Evolutionary conservation across 2,888 invertebrate genomes (phyloP).

Genomic region (Nudaria mundana): DNA sequence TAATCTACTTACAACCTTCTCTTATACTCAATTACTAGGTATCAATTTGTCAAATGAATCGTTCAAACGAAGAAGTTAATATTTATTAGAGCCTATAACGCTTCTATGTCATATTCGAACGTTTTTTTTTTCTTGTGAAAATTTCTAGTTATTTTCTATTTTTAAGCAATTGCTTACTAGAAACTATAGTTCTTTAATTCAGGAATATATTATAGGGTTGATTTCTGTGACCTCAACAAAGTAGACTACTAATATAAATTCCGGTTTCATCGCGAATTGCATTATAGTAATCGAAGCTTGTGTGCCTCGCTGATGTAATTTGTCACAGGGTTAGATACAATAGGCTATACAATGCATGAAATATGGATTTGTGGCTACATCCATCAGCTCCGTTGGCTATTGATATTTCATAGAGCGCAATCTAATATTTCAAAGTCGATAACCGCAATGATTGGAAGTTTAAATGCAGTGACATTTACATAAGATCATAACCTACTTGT

Average conservation of each 20-base stretch:
- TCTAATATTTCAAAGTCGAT: slow-evolving; percentile 25
- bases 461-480: slow-evolving; percentile 15
- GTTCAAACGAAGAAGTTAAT: too few relatives aligned
- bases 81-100: too few relatives aligned
- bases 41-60: too few relatives aligned
- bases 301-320: slow-evolving; percentile 45
- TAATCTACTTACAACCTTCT: too few relatives aligned
- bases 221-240: slow-evolving; percentile 24
- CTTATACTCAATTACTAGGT: too few relatives aligned
- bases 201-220: too few relatives aligned
- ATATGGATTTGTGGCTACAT: slow-evolving; percentile 51
- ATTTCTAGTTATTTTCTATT: too few relatives aligned
- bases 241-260: slow-evolving; percentile 30
- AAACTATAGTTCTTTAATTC: too few relatives aligned
- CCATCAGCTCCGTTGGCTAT: slow-evolving; percentile 30
- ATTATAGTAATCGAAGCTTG: slow-evolving; percentile 40
- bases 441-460: slow-evolving; percentile 16
- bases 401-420: slow-evolving; percentile 28
- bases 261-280: slow-evolving; percentile 34
- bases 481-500: slow-evolving; percentile 2
- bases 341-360: slow-evolving; percentile 54
- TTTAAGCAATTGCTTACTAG: too few relatives aligned
- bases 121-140: too few relatives aligned
- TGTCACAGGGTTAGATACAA: slow-evolving; percentile 59
- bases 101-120: too few relatives aligned